Base-by-base conservation (phyloP, 2,888 invertebrate species). In the Drosophila limbata region DNA sequence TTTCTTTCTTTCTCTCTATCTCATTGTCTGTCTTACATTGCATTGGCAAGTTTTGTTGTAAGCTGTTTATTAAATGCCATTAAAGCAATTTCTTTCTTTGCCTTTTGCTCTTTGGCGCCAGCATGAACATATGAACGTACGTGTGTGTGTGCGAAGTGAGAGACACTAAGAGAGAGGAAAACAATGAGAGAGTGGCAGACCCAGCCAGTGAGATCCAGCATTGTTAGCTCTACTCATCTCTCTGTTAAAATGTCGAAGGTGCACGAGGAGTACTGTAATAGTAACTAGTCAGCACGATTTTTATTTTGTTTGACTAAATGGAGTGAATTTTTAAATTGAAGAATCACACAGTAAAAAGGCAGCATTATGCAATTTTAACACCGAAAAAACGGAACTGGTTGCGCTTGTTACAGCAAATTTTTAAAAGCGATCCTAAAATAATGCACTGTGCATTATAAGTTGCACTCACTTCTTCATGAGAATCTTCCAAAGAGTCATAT, bases 61-160 rank as follows among this genome's bases (percentile, higher is more conserved):
- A 62, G 63, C 64, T 74, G 74, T 84, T 86, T 86, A 87, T 74
- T 84, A 84, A 86, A 81, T 81, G 87, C 63, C 82, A 84, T 81
- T 86, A 84, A 84, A 86, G 66, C 50, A 61, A 73, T 74, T 74
- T 73, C 61, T 59, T 71, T 48, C 51, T 33, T 64, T 56, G 65
- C 56, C 55, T 40, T 56, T 57, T 67, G 56, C 61, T 62, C 61
- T 73, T 77, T 67, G 62, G 73, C 67, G 74, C 74, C 73, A 76
- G 78, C 65, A 81, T 25, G 5, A 5, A 73, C 66, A 57, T 64
- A 64, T 64, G 64, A 59, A 57, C 5, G 9, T 47, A 35, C 13
- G 10, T 31, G 17, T 57, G 39, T 47, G 40, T 25, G 51, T 47
- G 44, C 52, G 17, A 42, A 57, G 55, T 62, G 50, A 50, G 59